Evolutionary conservation across 2,797 vertebrate genomes (phyloP).

Genomic region (Sebastes hopkinsi): DNA sequence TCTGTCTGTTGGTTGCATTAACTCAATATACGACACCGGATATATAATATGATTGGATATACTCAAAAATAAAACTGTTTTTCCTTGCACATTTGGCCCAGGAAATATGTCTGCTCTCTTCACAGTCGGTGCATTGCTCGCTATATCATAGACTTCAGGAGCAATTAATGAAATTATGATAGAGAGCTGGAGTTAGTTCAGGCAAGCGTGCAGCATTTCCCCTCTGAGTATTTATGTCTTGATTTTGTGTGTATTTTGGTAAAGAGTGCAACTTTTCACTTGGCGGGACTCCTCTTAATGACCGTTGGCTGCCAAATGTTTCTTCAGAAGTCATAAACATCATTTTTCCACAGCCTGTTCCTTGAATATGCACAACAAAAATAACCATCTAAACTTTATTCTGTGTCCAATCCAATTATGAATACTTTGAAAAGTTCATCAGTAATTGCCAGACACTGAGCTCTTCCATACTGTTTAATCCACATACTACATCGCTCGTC

Average conservation of each 20-base stretch:
- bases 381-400: constrained; percentile 76
- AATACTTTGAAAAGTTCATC: constrained; percentile 73
- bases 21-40: constrained; percentile 37
- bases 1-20: constrained; percentile 30
- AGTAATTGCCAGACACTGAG: constrained; percentile 26
- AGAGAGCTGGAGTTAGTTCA: constrained; percentile 75
- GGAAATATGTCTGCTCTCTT: constrained; percentile 59
- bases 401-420: constrained; percentile 82
- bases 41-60: constrained; percentile 30
- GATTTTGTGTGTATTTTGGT: constrained; percentile 74
- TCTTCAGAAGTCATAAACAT: constrained; percentile 81
- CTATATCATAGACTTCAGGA: constrained; percentile 75
- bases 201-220: constrained; percentile 70
- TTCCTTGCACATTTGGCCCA: constrained; percentile 60
- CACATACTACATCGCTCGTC: too few relatives aligned
- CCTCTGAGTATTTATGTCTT: constrained; percentile 75
- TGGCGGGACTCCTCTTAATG: constrained; percentile 79
- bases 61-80: constrained; percentile 42
- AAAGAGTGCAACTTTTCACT: constrained; percentile 80
- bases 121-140: constrained; percentile 62
- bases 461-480: too few relatives aligned
- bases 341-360: constrained; percentile 75
- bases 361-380: constrained; percentile 75
- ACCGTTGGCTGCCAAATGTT: constrained; percentile 81
- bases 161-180: constrained; percentile 80